phyloP scores from a whole-genome alignment of 2,888 invertebrate genomes.

The Acanthococcus lagerstroemiae region DNA sequence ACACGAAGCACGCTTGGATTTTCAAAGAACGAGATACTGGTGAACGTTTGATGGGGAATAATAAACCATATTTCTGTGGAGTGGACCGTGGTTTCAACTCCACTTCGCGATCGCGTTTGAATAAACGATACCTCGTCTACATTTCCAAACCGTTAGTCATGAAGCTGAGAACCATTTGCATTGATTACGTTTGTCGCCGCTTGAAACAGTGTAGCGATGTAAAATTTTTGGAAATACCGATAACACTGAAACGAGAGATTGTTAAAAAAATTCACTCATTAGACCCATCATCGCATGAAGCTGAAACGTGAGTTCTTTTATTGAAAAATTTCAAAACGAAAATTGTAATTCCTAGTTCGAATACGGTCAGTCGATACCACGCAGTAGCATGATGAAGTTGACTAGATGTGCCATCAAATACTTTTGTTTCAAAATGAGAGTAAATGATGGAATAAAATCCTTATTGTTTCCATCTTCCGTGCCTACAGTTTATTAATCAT shows the following conservation, averaged over 20 bases:
- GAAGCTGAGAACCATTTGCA: neutral
- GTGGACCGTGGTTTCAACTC: neutral
- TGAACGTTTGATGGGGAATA: neutral
- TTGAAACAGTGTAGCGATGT: constrained; percentile 4
- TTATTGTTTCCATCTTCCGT: too few relatives aligned
- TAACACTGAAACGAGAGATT: neutral
- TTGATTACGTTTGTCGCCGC: neutral
- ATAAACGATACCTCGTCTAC: neutral
- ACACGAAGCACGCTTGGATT: constrained; percentile 8
- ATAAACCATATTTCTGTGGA: constrained; percentile 5
- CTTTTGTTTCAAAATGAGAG: too few relatives aligned
- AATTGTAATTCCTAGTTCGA: too few relatives aligned
- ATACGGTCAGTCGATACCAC: too few relatives aligned
- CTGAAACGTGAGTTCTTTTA: neutral
- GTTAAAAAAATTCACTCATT: constrained; percentile 4
- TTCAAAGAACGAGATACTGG: constrained; percentile 1
- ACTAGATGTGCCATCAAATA: neutral
- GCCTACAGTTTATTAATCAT: too few relatives aligned
- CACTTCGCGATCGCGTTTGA: neutral
- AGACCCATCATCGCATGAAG: neutral
- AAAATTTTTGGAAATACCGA: constrained; percentile 10
- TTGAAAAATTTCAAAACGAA: too few relatives aligned
- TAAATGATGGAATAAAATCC: too few relatives aligned
- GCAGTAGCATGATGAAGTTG: neutral
- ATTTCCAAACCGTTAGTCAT: neutral